Percentiles rank a stretch among this genome's conserved stretches.
phyloP scores from a whole-genome alignment of 92 coral and sea anemone species.

The Heliopora coerulea region DNA sequence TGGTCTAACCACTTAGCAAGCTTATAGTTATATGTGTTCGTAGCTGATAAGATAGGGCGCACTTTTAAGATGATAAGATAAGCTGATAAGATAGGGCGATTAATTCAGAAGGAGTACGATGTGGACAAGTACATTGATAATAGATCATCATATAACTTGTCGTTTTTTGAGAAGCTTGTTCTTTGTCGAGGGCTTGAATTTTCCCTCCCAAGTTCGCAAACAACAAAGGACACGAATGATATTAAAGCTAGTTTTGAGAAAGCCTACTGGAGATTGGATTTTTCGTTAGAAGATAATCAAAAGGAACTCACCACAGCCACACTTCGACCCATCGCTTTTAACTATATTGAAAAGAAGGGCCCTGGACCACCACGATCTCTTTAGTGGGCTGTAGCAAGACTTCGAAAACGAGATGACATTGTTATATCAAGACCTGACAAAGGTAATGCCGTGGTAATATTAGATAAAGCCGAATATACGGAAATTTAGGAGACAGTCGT shows the following conservation, averaged over 20 bases:
- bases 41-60: too few relatives aligned
- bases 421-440: constrained; percentile 60
- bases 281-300: constrained; percentile 1
- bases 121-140: constrained; percentile 49
- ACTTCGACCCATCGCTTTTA: constrained; percentile 52
- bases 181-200: constrained; percentile 50
- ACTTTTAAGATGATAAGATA: too few relatives aligned
- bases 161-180: constrained; percentile 50
- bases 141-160: constrained; percentile 33
- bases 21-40: too few relatives aligned
- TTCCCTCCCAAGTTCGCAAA: constrained; percentile 28
- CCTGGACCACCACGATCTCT: constrained; percentile 29
- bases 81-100: constrained; percentile 39
- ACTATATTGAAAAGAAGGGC: constrained; percentile 47
- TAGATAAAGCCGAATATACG: constrained; percentile 49
- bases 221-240: constrained; percentile 42
- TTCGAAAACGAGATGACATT: constrained; percentile 40
- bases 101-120: constrained; percentile 30
- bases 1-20: too few relatives aligned
- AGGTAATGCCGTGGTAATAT: constrained; percentile 58
- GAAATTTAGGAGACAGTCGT: constrained; percentile 48
- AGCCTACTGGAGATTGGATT: constrained; percentile 31
- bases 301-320: constrained; percentile 39
- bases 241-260: constrained; percentile 50
- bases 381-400: constrained; percentile 26